Evolutionary conservation across 2,888 invertebrate genomes (phyloP).

Genomic region (Stenodema calcarata): DNA sequence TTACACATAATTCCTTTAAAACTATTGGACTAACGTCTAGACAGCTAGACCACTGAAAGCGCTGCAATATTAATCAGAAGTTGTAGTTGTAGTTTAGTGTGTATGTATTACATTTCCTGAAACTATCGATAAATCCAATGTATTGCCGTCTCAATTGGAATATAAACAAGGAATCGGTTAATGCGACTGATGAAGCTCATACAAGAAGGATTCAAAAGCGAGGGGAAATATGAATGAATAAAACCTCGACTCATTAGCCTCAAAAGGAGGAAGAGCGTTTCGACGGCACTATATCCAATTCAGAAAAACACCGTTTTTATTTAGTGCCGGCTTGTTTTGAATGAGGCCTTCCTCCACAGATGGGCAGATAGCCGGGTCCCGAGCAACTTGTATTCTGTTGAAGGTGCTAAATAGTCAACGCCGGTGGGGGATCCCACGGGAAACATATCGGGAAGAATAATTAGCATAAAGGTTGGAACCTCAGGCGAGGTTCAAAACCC

Average conservation of each 20-base stretch:
- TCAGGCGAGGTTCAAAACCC: not conserved
- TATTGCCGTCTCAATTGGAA: too few relatives aligned
- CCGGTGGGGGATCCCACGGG: constrained; percentile 43
- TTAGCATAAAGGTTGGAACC: constrained; percentile 37
- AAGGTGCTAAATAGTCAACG: constrained; percentile 36
- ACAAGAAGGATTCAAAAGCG: constrained; percentile 7
- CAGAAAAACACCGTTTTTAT: constrained; percentile 35
- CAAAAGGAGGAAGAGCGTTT: not conserved
- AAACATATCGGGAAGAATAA: constrained; percentile 39
- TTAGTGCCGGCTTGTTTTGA: constrained; percentile 40
- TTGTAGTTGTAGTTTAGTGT: too few relatives aligned
- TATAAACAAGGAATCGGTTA: not conserved
- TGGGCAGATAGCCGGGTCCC: not conserved
- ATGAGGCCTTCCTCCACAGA: constrained; percentile 26
- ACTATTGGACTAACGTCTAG: too few relatives aligned
- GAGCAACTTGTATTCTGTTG: constrained; percentile 26
- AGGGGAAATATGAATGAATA: constrained; percentile 39
- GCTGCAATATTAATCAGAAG: too few relatives aligned
- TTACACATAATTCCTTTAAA: too few relatives aligned
- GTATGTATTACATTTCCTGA: too few relatives aligned
- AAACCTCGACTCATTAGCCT: constrained; percentile 26
- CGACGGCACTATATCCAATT: constrained; percentile 35
- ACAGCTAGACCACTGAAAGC: too few relatives aligned
- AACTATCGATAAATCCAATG: too few relatives aligned
- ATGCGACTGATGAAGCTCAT: not conserved